A percentile compares a stretch with the other conserved stretches of the same genome.
Evolutionary conservation across 2,113 vertebrate species (phyloP).

Genomic region (Dipodomys spectabilis): DNA sequence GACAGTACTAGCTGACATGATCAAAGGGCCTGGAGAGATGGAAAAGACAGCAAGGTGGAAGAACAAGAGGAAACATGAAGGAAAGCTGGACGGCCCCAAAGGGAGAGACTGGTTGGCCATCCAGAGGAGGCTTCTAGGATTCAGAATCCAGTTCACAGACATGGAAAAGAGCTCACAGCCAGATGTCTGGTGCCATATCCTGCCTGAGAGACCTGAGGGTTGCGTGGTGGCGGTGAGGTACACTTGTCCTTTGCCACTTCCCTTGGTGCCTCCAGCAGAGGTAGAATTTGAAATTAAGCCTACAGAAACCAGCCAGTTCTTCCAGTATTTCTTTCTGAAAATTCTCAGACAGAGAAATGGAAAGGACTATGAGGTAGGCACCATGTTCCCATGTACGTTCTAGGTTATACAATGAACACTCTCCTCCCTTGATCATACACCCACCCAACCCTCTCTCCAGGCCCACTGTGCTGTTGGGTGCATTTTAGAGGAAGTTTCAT

Average conservation of each 20-base stretch:
- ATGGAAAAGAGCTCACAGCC: background rate
- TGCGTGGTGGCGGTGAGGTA: background rate
- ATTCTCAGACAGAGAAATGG: background rate
- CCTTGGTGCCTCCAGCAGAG: background rate
- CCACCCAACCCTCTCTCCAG: background rate
- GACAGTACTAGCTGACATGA: constrained; percentile 43
- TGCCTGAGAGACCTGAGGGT: background rate
- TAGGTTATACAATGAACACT: too few species aligned
- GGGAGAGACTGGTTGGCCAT: background rate
- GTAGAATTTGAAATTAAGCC: background rate
- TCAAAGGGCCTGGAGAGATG: constrained; percentile 32
- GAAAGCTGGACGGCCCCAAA: background rate
- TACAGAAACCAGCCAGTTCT: background rate
- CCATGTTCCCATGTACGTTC: background rate
- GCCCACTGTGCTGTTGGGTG: background rate
- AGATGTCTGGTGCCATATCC: background rate
- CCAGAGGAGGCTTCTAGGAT: background rate
- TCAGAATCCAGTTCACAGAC: background rate
- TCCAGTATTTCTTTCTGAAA: constrained; percentile 26
- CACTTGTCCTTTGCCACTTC: background rate
- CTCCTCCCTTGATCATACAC: background rate
- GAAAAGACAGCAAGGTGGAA: background rate
- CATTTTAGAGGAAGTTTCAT: background rate
- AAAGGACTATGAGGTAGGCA: background rate
- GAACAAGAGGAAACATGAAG: background rate